phyloP scores from a whole-genome alignment of 2,888 invertebrate genomes.

The Cordilura impudica region DNA sequence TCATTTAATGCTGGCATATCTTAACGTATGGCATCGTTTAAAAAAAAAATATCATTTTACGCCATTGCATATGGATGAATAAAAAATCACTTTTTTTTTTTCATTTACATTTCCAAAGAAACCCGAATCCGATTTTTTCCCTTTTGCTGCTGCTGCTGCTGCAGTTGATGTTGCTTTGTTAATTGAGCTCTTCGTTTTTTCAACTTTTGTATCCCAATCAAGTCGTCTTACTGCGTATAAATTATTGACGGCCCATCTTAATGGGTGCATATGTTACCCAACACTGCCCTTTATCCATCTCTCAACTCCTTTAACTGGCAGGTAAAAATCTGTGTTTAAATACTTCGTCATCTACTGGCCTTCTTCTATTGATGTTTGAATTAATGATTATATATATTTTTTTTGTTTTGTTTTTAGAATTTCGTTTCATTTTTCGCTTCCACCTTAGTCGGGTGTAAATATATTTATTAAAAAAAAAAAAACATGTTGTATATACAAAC shows the following conservation, averaged over 20 bases:
- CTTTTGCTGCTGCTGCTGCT: slow-evolving; percentile 1
- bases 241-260: slow-evolving; percentile 60
- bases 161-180: slow-evolving; percentile 35
- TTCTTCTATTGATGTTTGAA: slow-evolving; percentile 53
- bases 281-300: neutral
- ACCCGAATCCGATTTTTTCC: slow-evolving; percentile 47
- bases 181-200: slow-evolving; percentile 56
- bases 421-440: neutral
- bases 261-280: slow-evolving; percentile 48
- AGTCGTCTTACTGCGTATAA: slow-evolving; percentile 59
- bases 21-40: slow-evolving; percentile 39
- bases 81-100: slow-evolving; percentile 9
- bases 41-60: slow-evolving; percentile 56
- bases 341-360: slow-evolving; percentile 1
- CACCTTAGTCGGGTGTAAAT: slow-evolving; percentile 56
- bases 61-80: slow-evolving; percentile 36
- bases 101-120: slow-evolving; percentile 42
- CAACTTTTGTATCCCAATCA: slow-evolving; percentile 54
- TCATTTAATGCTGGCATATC: slow-evolving; percentile 33
- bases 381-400: slow-evolving; percentile 37
- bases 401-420: neutral
- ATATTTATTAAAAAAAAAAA: slow-evolving; percentile 2
- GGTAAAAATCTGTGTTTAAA: slow-evolving; percentile 47
- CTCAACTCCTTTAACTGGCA: slow-evolving; percentile 12
- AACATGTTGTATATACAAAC: neutral